Evolutionary conservation across 2,113 vertebrate species (phyloP), one percentile per base, ranked within the genome.

Genomic region (Dicerorhinus sumatrensis): DNA sequence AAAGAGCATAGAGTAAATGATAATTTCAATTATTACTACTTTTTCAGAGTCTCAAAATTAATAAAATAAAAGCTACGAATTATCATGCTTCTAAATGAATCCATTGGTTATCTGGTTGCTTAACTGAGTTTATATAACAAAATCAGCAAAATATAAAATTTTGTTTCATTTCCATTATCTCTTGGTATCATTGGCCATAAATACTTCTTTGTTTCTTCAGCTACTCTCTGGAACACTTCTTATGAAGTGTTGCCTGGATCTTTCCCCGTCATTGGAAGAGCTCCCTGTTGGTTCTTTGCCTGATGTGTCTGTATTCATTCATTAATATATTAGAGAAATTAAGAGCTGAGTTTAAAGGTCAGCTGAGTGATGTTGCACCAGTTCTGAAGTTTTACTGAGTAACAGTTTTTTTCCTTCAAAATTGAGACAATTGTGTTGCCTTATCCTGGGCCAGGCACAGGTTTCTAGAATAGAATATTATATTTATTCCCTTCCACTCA

Each of bases 401-500:
- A 63, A 63, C 12, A 39, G 0, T 6, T 31, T 85, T 6, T 91
- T 88, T 56, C 0, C n/a, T 39, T 76, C 29, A n/a, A 48, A 72
- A 31, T 17, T 14, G 27, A 73, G 8, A 25, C 1, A 23, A 29
- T 29, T 25, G 21, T 54, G 33, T 27, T 87, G 65, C 29, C 17
- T 6, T 31, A 25, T 36, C 2, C 17, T 48, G 3, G 13, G 8
- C 31, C 12, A 89, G 60, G 31, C 20, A 58, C 10, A 69, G 13
- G 17, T 48, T 60, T 81, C 54, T 60, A 18, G 31, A 62, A 20
- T 1, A 70, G 13, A 67, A 21, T 69, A 23, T 60, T 48, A 20
- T 5, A 29, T 5, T 36, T 60, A 29, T 4, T 2, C 1, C 16
- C 8, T 54, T 56, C 21, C 17, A 13, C 0, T n/a, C 8, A 16